Evolutionary conservation across 2,113 vertebrate genomes (phyloP).

Genomic region (Dromaius novaehollandiae): DNA sequence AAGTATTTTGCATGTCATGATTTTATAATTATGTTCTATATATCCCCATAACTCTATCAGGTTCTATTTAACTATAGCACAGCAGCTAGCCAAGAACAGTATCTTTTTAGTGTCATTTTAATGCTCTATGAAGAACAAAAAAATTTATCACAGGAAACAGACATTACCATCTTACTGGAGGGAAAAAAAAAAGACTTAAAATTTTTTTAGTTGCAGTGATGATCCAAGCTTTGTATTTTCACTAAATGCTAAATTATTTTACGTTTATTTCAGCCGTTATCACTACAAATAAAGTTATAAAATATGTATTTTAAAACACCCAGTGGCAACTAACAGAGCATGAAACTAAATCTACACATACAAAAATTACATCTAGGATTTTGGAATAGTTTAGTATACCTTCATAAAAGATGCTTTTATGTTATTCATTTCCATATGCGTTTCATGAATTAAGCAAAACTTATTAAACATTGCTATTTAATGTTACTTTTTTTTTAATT

Average conservation of each 20-base stretch:
- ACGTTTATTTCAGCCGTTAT: neutral
- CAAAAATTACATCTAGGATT: neutral
- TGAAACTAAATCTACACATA: neutral
- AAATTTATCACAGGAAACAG: neutral
- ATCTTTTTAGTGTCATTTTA: constrained; percentile 1
- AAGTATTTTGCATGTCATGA: neutral
- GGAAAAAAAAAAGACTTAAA: neutral
- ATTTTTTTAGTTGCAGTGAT: neutral
- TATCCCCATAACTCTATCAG: neutral
- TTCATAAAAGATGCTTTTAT: neutral
- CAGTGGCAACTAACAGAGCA: neutral
- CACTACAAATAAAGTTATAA: neutral
- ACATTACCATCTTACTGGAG: neutral
- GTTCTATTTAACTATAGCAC: neutral
- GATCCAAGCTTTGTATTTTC: neutral
- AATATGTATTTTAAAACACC: neutral
- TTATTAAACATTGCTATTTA: neutral
- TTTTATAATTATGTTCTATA: neutral
- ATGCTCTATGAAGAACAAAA: neutral
- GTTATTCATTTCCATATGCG: neutral
- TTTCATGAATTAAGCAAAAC: neutral
- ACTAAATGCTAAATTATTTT: neutral
- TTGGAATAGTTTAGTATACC: neutral
- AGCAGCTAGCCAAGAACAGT: neutral
- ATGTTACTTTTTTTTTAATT: neutral